These are phyloP conservation scores for Zhuqinia jingwanae DNA, from an alignment of 2,888 invertebrate species.

Conservation along the genomic window DNA sequence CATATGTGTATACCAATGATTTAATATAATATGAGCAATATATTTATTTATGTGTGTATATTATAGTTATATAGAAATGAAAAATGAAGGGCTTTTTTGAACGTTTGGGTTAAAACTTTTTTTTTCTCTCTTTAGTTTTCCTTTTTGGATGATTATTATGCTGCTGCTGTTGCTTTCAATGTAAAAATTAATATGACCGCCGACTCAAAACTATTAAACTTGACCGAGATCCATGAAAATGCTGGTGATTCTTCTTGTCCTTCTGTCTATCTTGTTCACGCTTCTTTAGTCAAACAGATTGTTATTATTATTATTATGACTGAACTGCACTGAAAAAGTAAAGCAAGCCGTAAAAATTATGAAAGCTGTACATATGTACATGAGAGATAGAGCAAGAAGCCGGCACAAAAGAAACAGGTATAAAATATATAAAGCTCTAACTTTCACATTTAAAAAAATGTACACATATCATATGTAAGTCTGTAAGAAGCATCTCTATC, in stretches of 20 bases:
- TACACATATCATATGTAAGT: no score
- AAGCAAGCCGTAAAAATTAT: background rate
- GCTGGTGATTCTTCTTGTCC: no score
- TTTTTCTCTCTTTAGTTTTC: background rate
- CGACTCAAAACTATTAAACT: conserved; percentile 35
- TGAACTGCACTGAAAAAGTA: background rate
- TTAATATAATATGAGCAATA: background rate
- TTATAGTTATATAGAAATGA: background rate
- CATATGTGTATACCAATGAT: background rate
- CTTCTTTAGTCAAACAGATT: no score
- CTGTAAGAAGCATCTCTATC: no score
- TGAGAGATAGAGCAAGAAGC: background rate
- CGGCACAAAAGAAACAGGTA: no score
- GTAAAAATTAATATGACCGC: conserved; percentile 1
- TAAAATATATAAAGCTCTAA: no score
- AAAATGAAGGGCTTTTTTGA: background rate
- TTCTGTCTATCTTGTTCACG: no score
- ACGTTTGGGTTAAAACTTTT: conserved; percentile 2
- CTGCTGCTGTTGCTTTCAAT: background rate
- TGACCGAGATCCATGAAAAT: conserved; percentile 31
- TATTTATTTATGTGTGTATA: background rate
- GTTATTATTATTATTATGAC: no score
- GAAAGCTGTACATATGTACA: background rate
- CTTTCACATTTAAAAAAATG: no score
- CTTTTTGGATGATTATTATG: background rate